Evolutionary conservation across 2,113 vertebrate species (phyloP).

Genomic region (Carassius gibelio): DNA sequence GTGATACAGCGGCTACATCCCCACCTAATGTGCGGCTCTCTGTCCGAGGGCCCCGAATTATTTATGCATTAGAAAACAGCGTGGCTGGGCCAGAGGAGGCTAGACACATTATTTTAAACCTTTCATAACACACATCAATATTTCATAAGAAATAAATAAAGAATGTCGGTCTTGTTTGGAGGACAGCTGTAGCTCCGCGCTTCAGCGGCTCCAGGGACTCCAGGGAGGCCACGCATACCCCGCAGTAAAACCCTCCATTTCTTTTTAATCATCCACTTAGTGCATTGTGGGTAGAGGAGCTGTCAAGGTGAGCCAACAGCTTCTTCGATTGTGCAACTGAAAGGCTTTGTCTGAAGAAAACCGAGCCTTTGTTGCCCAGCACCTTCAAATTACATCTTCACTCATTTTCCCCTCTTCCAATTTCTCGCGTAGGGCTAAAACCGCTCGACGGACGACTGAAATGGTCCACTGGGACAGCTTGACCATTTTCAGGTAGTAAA

Average conservation of each 20-base stretch:
- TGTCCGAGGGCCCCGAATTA: conserved; percentile 91
- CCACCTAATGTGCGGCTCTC: conserved; percentile 83
- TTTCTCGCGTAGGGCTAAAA: background rate
- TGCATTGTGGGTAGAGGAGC: conserved; percentile 90
- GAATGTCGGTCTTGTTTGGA: conserved; percentile 97
- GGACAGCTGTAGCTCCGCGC: conserved; percentile 98
- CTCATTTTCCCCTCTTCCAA: conserved; percentile 28
- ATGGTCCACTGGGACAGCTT: conserved; percentile 16
- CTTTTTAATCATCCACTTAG: conserved; percentile 99
- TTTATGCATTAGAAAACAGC: conserved; percentile 99
- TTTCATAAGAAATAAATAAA: conserved; percentile 99
- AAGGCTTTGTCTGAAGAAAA: conserved; percentile 60
- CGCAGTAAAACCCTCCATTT: conserved; percentile 96
- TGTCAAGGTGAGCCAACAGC: conserved; percentile 89
- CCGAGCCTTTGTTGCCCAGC: conserved; percentile 49
- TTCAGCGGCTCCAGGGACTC: conserved; percentile 88
- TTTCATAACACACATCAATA: conserved; percentile 99
- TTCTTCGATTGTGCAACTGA: conserved; percentile 61
- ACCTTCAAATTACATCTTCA: conserved; percentile 53
- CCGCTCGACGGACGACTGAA: background rate
- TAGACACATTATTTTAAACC: conserved; percentile 99
- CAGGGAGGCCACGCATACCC: conserved; percentile 90
- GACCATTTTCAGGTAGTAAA: conserved; percentile 28
- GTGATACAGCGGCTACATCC: conserved; percentile 91
- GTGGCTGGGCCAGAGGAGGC: conserved; percentile 76